Evolutionary conservation across 2,113 vertebrate species (phyloP).

Genomic region (Periophthalmodon schlosseri): DNA sequence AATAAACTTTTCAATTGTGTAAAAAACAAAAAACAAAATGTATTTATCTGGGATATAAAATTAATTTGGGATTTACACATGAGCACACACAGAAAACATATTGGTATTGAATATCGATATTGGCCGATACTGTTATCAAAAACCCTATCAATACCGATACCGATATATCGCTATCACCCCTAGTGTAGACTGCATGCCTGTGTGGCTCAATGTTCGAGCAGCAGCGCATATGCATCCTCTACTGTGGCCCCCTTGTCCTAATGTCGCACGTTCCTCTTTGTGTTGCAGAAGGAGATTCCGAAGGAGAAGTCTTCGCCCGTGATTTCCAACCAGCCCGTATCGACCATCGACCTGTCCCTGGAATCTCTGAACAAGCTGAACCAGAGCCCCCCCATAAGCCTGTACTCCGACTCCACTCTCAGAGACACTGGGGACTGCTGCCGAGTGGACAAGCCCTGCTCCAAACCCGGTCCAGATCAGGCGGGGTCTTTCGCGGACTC

Average conservation of each 20-base stretch:
- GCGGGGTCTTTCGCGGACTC: constrained; percentile 86
- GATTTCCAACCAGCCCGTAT: constrained; percentile 67
- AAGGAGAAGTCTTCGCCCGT: constrained; percentile 65
- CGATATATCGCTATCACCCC: too few species aligned
- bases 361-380: constrained; percentile 85
- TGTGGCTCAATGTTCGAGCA: too few species aligned
- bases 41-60: too few species aligned
- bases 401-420: constrained; percentile 73
- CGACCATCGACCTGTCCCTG: constrained; percentile 76
- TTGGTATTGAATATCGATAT: too few species aligned
- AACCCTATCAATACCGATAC: too few species aligned
- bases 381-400: constrained; percentile 69
- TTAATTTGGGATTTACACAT: too few species aligned
- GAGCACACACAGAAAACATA: too few species aligned
- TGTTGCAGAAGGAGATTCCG: constrained; percentile 81
- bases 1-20: too few species aligned
- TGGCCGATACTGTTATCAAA: too few species aligned
- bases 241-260: neutral
- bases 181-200: too few species aligned
- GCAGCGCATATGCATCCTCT: too few species aligned
- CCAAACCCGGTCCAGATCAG: constrained; percentile 73
- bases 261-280: neutral
- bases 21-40: too few species aligned
- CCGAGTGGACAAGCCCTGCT: constrained; percentile 67
- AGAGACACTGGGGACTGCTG: constrained; percentile 63